Percentiles rank a stretch among this genome's conserved stretches.
phyloP scores from a whole-genome alignment of 30 jellyfish, hydroid and myxozoan species.

The Calvadosia cruxmelitensis region DNA sequence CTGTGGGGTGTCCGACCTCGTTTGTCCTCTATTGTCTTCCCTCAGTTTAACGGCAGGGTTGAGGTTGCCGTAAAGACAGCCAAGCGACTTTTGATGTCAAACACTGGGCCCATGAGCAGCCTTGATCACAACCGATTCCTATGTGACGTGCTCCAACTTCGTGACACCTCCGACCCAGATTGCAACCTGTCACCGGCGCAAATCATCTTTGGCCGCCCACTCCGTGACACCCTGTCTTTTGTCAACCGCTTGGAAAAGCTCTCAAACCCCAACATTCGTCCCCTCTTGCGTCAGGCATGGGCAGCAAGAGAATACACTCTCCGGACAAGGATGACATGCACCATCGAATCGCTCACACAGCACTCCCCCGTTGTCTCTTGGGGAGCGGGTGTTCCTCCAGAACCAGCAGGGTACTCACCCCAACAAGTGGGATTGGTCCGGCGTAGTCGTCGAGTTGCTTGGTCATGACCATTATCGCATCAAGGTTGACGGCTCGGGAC shows the following conservation, averaged over 20 bases:
- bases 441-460: no score
- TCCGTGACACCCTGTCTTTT: conserved; percentile 2
- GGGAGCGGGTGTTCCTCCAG: no score
- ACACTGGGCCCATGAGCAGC: conserved; percentile 5
- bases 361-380: no score
- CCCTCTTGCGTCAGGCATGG: no score
- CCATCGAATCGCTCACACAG: no score
- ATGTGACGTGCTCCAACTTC: not conserved
- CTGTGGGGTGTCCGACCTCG: conserved; percentile 14
- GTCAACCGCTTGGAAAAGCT: no score
- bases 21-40: conserved; percentile 4
- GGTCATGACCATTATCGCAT: no score
- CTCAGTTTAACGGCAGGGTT: conserved; percentile 7
- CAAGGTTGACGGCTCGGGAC: no score
- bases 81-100: conserved; percentile 7
- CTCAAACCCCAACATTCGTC: no score
- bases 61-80: conserved; percentile 11
- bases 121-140: conserved; percentile 2
- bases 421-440: no score
- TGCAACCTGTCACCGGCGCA: conserved; percentile 4
- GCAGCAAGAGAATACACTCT: no score
- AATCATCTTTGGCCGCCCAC: conserved; percentile 8
- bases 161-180: not conserved
- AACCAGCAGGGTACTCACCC: not conserved
- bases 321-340: no score